Evolutionary conservation across 2,888 invertebrate species (phyloP), one percentile per base, ranked within the genome.

Genomic region (Euproctis similis): DNA sequence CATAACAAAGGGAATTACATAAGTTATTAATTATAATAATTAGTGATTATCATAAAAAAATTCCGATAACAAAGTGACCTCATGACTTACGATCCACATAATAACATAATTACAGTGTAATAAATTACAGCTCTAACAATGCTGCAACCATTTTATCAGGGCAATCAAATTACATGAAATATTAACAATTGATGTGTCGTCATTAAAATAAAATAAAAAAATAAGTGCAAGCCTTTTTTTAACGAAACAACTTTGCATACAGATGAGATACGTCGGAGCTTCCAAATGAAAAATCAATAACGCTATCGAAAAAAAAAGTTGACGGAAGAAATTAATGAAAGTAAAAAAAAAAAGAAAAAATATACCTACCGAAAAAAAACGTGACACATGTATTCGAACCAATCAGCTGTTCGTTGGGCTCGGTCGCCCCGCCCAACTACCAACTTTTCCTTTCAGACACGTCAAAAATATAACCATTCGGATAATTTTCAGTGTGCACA

Each of bases 341-440:
- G 42, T 50, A 34, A 51, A 58, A 67, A 66, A 61, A 23, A 67
- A 54, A 42, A 49, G 34, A 51, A 58, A 67, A 66, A 61, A 23
- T 72, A 75, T 80, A 76, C 75, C 76, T 80, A 82, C 77, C 56
- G n/a, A n/a, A 67, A 76, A 80, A 21, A 77, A 78, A 73, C 63
- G 68, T 66, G 69, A 73, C 78, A 73, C 74, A 74, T 66, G 68
- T 69, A 64, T 59, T 53, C 49, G 69, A 69, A 66, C 82, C 82
- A 82, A 82, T 82, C 78, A 76, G 77, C 75, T 76, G 78, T 69
- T 76, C 59, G 75, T 67, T 57, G 60, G 60, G 53, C 39, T 43
- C 56, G 60, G 41, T 55, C 64, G 80, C 77, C 70, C 77, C 80
- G 4, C 78, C 82, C 78, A 78, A 60, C 57, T 49, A 58, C 55